Evolutionary conservation across 2,113 vertebrate genomes (phyloP), one percentile per base, ranked within the genome.

Genomic region (Nymphicus hollandicus): DNA sequence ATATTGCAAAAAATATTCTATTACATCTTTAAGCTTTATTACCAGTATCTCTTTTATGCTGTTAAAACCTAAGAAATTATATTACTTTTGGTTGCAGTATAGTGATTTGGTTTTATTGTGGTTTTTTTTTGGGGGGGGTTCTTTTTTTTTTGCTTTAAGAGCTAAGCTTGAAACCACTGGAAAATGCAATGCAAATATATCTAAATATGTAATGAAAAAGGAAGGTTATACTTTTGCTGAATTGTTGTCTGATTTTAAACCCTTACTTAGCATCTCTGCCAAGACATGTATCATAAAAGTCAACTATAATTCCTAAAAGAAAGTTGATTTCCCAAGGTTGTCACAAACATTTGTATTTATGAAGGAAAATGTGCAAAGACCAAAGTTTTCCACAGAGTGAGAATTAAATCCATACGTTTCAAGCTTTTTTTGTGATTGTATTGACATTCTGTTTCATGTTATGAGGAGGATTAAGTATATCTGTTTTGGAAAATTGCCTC

Each of bases 371-470:
- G 28, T 46, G 17, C 49, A 78, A 81, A 91, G 64, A 95, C 46
- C 35, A 68, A 82, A 80, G 16, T 85, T 89, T 94, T 94, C 41
- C 29, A 37, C 24, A 68, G 15, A 86, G 17, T 39, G 27, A 73
- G 25, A 80, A 88, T 68, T 55, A 88, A 91, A 93, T 95, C 68
- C n/a, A 81, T 91, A 72, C 13, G 52, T 93, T 91, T 91, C 29
- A 84, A 56, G 81, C 22, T 55, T 86, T 47, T 70, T 81, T 11
- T 68, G 27, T 68, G 43, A 66, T 81, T 52, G 16, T 63, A 86
- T 81, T 93, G 55, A 60, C 72, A 81, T 86, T 66, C 47, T 74
- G 10, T 77, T 94, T 73, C 85, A 58, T 0, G 0, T 88, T 93
- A 60, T 55, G 31, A 58, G 31, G 50, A 83, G 68, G 33, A 83